Conservation (phyloP, 2,113 vertebrate species). For the Jacana jacana region DNA sequence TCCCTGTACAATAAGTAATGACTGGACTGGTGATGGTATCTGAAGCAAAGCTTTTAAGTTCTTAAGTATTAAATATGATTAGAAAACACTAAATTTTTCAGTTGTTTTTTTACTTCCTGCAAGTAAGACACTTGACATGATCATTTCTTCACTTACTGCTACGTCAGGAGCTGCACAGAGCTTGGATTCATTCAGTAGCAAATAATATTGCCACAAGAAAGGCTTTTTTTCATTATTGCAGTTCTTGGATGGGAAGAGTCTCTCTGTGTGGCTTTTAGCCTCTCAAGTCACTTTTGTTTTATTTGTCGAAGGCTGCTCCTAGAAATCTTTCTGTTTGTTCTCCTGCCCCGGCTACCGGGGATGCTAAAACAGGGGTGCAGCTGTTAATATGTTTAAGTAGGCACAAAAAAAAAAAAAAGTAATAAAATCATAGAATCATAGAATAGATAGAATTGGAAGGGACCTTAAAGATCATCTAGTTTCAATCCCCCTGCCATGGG, state of each 20-base stretch:
- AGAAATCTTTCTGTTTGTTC: background rate
- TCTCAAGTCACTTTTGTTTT: background rate
- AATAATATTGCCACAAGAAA: background rate
- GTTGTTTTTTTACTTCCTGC: background rate
- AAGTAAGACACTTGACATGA: background rate
- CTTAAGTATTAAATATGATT: background rate
- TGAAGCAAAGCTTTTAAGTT: background rate
- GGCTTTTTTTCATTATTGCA: background rate
- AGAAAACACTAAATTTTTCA: background rate
- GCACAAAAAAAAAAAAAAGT: background rate
- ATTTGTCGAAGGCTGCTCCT: background rate
- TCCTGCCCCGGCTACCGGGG: background rate
- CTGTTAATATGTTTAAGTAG: background rate
- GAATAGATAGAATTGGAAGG: too few relatives aligned
- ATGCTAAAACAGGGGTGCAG: background rate
- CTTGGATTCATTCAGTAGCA: background rate
- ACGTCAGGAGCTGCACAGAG: background rate
- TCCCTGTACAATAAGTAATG: background rate
- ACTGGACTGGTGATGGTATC: background rate
- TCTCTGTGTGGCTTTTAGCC: background rate
- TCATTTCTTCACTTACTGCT: background rate
- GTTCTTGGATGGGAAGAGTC: background rate
- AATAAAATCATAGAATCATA: too few relatives aligned
- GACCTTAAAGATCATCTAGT: too few relatives aligned
- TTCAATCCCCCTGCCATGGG: too few relatives aligned